phyloP scores from a whole-genome alignment of 92 coral and sea anemone genomes.

The Chrysogorgia sp. region DNA sequence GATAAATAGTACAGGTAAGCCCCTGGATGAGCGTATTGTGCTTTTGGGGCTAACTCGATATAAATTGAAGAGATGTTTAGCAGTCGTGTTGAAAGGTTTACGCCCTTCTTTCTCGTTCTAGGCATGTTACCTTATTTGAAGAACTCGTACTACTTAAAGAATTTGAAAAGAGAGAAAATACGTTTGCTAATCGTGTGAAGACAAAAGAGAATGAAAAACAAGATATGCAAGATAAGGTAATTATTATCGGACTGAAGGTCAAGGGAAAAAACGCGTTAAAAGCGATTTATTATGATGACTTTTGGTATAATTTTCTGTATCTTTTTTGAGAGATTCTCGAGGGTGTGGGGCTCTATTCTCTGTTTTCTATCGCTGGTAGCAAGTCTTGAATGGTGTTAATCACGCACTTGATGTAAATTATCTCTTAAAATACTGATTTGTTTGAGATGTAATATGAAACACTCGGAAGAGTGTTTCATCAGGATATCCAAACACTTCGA shows the following conservation, averaged over 20 bases:
- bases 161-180: conserved; percentile 96
- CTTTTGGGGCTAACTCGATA: not conserved
- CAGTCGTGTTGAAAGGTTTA: not conserved
- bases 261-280: no score
- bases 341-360: no score
- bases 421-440: no score
- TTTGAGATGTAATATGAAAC: no score
- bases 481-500: no score
- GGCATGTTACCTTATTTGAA: conserved; percentile 98
- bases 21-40: not conserved
- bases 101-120: conserved; percentile 6
- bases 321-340: not conserved
- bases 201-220: conserved; percentile 87
- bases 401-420: no score
- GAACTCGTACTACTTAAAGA: conserved; percentile 95
- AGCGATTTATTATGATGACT: no score
- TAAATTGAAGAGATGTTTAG: not conserved
- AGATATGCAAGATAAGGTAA: conserved; percentile 95
- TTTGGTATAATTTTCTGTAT: no score
- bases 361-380: no score
- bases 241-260: no score
- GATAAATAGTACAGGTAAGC: not conserved
- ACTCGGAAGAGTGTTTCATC: no score
- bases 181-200: conserved; percentile 91
- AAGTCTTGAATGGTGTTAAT: no score